These are phyloP conservation scores for Orchestes rusci DNA, from an alignment of 2,888 invertebrate species.

Conservation along the genomic window DNA sequence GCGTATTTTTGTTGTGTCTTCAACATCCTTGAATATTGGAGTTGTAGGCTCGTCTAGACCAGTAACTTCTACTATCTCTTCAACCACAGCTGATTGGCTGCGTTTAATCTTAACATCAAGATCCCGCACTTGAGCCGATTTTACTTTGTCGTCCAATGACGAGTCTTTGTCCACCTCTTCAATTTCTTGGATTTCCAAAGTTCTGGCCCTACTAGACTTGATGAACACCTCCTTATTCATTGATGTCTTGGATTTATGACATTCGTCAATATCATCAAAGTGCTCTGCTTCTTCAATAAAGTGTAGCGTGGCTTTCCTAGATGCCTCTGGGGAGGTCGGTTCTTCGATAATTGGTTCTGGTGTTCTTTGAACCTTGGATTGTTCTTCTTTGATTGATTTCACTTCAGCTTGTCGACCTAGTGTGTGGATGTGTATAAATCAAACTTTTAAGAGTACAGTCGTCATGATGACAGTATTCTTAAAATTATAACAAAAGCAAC, in stretches of 20 bases:
- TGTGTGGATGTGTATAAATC: slow-evolving; percentile 4
- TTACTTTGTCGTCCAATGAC: slow-evolving; percentile 9
- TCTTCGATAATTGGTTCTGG: slow-evolving; percentile 35
- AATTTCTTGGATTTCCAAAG: slow-evolving; percentile 36
- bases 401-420: slow-evolving; percentile 31
- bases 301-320: slow-evolving; percentile 25
- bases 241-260: slow-evolving; percentile 20
- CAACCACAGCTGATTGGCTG: slow-evolving; percentile 32
- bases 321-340: slow-evolving; percentile 30
- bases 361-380: slow-evolving; percentile 22
- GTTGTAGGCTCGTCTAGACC: slow-evolving; percentile 10
- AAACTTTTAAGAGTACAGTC: neutral
- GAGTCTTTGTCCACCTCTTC: slow-evolving; percentile 30
- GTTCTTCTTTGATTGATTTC: slow-evolving; percentile 31
- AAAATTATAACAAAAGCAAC: slow-evolving; percentile 12
- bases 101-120: slow-evolving; percentile 31
- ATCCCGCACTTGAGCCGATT: slow-evolving; percentile 18
- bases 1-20: slow-evolving; percentile 18
- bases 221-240: slow-evolving; percentile 25
- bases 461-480: too few species aligned
- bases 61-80: slow-evolving; percentile 27
- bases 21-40: slow-evolving; percentile 11
- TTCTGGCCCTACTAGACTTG: slow-evolving; percentile 30
- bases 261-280: slow-evolving; percentile 25
- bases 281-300: slow-evolving; percentile 31